Base-by-base conservation (phyloP, 35 echinoderm and acorn worm genomes). In the Chiridota heheva region DNA sequence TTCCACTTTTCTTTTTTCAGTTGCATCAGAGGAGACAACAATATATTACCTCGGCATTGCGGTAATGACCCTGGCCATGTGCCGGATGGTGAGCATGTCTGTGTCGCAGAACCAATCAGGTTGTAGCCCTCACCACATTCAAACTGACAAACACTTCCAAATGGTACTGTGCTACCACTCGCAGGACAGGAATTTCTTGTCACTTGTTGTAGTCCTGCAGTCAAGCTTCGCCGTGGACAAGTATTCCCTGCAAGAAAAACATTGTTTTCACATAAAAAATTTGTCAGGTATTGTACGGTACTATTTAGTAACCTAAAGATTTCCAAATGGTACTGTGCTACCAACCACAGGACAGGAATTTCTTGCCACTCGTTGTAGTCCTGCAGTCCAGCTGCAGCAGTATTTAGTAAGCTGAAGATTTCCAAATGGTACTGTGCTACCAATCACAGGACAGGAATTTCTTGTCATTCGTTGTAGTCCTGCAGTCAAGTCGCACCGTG, bases 101-200 rank as follows among this genome's bases (percentile, higher is more conserved):
- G 69, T 13, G 15, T 4, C 4, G 15, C 27, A 44, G 7, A n/a
- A 36, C 69, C 69, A 18, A 25, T 72, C 4, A 72, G 69, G 40
- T 72, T 36, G 40, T 43, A 72, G 37, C 69, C 69, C 12, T 36
- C 26, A 22, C 25, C 46, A 39, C 69, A 72, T 15, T 6, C 69
- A 72, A 43, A 72, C 42, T 72, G 69, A 42, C 69, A 72, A 16
- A 44, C 69, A 29, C 69, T 72, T 2, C 69, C 69, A 46, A 43
- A 72, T 4, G 41, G 41, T 4, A 72, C 36, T 17, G 69, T 72
- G 17, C 15, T 46, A 39, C 46, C 69, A 6, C 69, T 72, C 1
- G 40, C 69, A n/a, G 4, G 7, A 42, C 69, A 72, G 31, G 69
- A 43, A 15, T 36, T 43, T 15, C 69, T 36, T 31, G 30, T 18